phyloP scores from a whole-genome alignment of 2,888 invertebrate genomes.

The Parasteatoda lunata region DNA sequence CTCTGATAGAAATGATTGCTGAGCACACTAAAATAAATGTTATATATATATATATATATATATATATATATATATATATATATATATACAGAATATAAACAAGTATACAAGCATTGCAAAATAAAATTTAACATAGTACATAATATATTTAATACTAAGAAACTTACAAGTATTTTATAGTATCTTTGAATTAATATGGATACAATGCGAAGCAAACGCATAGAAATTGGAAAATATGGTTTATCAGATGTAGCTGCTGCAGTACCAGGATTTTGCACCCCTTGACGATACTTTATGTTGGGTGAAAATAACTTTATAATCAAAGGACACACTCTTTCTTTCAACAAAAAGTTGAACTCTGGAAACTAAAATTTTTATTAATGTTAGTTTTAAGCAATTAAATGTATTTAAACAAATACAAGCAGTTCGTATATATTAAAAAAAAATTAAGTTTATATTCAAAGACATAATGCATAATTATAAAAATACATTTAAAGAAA shows the following conservation, averaged over 20 bases:
- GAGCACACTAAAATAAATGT: no score
- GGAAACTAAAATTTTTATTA: conserved; percentile 80
- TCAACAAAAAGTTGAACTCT: conserved; percentile 94
- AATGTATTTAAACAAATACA: no score
- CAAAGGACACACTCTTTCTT: conserved; percentile 97
- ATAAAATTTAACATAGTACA: not conserved
- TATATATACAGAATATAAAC: no score
- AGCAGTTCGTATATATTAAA: not conserved
- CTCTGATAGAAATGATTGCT: no score
- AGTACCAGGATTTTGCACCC: conserved; percentile 67
- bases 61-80: no score
- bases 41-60: no score
- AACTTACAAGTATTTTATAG: conserved; percentile 86
- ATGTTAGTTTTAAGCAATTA: not conserved
- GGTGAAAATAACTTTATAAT: conserved; percentile 99
- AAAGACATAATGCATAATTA: conserved; percentile 30
- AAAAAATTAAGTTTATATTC: conserved; percentile 69
- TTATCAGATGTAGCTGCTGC: conserved; percentile 82
- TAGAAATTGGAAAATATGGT: conserved; percentile 97
- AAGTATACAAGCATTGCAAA: no score
- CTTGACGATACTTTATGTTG: conserved; percentile 91
- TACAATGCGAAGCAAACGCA: conserved; percentile 93
- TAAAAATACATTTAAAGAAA: no score
- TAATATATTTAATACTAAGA: not conserved
- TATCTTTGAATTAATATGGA: conserved; percentile 94